phyloP scores from a whole-genome alignment of 2,888 invertebrate species.

The Eupithecia pulchellata region DNA sequence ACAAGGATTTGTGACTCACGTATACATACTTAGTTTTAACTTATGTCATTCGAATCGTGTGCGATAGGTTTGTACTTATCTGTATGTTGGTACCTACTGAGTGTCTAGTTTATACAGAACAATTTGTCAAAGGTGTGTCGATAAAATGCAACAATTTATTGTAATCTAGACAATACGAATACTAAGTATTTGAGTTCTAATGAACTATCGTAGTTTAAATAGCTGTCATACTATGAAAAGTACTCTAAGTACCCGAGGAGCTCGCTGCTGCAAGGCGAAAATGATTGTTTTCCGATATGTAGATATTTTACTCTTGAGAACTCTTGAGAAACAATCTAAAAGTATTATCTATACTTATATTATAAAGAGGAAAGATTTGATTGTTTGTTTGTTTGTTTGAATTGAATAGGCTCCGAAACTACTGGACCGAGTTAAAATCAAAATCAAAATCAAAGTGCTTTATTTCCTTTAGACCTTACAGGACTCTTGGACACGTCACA shows the following conservation, averaged over 20 bases:
- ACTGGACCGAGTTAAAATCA: too few relatives aligned
- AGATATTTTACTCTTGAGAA: too few relatives aligned
- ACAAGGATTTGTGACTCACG: slow-evolving; percentile 33
- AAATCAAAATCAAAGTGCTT: too few relatives aligned
- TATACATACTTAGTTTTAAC: slow-evolving; percentile 6
- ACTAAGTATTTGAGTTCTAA: not conserved
- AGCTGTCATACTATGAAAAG: not conserved
- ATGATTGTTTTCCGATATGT: too few relatives aligned
- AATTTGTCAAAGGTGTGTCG: not conserved
- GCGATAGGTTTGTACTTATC: not conserved
- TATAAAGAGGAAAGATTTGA: too few relatives aligned
- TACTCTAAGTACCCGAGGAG: not conserved
- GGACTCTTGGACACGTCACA: too few relatives aligned
- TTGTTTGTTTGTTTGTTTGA: too few relatives aligned
- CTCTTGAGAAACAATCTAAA: too few relatives aligned
- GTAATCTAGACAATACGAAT: not conserved
- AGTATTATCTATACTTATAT: too few relatives aligned
- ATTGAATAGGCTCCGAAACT: too few relatives aligned
- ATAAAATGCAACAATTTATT: not conserved
- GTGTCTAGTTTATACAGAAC: too few relatives aligned
- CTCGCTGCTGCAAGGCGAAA: not conserved
- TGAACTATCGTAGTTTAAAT: not conserved
- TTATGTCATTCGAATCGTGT: slow-evolving; percentile 1
- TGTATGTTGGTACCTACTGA: not conserved
- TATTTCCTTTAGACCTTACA: too few relatives aligned